Conservation (phyloP, 1,140 invertebrate species). For the Araneus ventricosus region DNA sequence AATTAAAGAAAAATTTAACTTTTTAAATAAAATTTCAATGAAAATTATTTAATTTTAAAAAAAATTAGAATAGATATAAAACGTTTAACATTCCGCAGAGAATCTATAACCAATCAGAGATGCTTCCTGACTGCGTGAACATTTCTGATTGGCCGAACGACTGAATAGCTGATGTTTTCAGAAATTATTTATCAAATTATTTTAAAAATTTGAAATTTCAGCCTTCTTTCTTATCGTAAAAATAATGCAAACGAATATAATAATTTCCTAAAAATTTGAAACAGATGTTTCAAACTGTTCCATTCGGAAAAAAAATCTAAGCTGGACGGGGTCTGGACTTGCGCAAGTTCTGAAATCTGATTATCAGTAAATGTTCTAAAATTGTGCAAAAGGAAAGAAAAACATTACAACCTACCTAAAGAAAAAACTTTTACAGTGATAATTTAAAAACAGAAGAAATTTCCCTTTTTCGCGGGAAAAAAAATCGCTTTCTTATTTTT, state of each 20-base stretch:
- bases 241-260: too few relatives aligned
- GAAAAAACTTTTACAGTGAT: too few relatives aligned
- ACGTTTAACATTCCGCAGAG: not conserved
- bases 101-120: not conserved
- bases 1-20: not conserved
- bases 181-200: not conserved
- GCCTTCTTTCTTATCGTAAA: too few relatives aligned
- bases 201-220: not conserved
- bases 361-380: not conserved
- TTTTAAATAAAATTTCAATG: not conserved
- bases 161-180: not conserved
- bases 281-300: not conserved
- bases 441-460: not conserved
- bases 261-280: too few relatives aligned
- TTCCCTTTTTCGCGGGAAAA: not conserved
- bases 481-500: not conserved
- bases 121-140: not conserved
- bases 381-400: too few relatives aligned
- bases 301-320: not conserved
- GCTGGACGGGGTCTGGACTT: not conserved
- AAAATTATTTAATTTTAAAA: too few relatives aligned
- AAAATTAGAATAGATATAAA: too few relatives aligned
- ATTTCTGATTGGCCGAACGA: not conserved
- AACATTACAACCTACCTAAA: too few relatives aligned
- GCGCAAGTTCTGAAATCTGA: not conserved